Conservation (phyloP, 2,797 vertebrate genomes). For the Squalus acanthias region DNA sequence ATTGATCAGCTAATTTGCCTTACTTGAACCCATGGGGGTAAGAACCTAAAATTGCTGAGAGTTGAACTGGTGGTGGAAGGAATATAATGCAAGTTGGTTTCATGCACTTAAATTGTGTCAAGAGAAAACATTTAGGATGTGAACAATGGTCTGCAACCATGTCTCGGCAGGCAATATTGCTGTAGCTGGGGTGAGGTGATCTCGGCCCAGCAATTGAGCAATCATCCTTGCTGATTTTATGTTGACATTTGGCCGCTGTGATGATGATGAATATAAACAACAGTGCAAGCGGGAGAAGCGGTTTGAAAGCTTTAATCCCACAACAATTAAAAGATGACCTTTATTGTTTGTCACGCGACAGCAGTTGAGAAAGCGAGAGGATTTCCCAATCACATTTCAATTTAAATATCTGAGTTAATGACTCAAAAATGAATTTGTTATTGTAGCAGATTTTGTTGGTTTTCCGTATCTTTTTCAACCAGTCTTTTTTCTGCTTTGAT, state of each 20-base stretch:
- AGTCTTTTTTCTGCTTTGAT: not conserved
- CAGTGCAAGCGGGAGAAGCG: not conserved
- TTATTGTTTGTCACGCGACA: not conserved
- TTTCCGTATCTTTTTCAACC: not conserved
- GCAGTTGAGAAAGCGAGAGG: not conserved
- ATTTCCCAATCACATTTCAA: constrained; percentile 3
- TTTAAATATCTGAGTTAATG: not conserved
- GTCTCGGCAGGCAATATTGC: not conserved
- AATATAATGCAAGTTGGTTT: not conserved
- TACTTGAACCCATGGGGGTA: not conserved
- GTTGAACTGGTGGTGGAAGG: not conserved
- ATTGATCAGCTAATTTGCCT: not conserved
- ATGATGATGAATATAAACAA: constrained; percentile 4
- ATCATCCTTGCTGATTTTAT: not conserved
- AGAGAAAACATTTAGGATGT: not conserved
- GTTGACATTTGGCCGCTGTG: not conserved
- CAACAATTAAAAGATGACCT: not conserved
- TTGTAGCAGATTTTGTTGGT: not conserved
- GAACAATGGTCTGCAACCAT: not conserved
- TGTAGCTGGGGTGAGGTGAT: not conserved
- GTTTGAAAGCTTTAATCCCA: not conserved
- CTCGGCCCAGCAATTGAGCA: not conserved
- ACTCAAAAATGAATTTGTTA: not conserved
- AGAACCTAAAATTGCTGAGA: not conserved
- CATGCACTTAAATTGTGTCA: not conserved